Evolutionary conservation across 1,140 invertebrate genomes (phyloP).

Genomic region (Drosophila pectinifera): DNA sequence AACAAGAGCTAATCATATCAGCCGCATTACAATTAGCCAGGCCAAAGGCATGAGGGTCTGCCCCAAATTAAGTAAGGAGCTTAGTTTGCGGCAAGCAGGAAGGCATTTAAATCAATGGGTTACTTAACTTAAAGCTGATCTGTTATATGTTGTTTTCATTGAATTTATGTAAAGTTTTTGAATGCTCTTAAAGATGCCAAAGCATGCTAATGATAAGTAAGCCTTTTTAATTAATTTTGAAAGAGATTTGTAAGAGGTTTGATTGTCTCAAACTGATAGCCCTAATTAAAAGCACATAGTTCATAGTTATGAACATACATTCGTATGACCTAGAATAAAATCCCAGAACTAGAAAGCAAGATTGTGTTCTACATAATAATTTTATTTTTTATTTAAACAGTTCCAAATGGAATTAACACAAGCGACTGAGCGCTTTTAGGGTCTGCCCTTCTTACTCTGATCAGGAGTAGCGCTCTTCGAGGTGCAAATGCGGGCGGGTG

Average conservation of each 20-base stretch:
- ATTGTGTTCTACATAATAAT: background rate
- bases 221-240: no score
- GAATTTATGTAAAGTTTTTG: background rate
- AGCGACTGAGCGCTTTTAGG: background rate
- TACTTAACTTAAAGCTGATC: background rate
- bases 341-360: no score
- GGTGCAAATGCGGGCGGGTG: conserved; percentile 1
- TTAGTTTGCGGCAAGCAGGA: background rate
- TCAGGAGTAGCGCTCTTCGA: background rate
- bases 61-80: background rate
- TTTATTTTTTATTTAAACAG: conserved; percentile 1
- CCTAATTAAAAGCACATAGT: no score
- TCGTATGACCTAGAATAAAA: no score
- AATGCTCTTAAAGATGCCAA: background rate
- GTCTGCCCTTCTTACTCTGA: no score
- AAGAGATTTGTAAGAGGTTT: no score
- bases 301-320: no score
- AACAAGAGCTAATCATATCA: conserved; percentile 48
- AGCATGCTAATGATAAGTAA: no score
- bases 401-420: background rate
- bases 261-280: no score
- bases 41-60: background rate
- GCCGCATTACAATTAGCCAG: conserved; percentile 17
- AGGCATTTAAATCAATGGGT: background rate
- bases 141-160: no score